A percentile compares a stretch with the other conserved stretches of the same genome.
Conservation (phyloP, 2,797 vertebrate species). For the Hydrophis major region DNA sequence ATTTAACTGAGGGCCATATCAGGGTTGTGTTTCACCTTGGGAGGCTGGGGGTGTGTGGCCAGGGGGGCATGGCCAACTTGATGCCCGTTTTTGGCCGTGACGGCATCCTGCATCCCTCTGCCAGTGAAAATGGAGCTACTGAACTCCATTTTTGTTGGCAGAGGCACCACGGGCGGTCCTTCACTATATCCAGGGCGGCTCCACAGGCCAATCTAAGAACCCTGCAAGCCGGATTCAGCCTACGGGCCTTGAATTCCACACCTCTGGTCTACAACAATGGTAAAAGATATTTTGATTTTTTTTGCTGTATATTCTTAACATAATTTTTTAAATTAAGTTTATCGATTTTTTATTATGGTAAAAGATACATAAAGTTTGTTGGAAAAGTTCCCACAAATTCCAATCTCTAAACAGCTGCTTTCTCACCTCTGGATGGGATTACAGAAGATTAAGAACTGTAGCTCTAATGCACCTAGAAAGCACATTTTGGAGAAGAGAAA, state of each 20-base stretch:
- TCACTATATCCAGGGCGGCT: too few species aligned
- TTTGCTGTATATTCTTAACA: neutral
- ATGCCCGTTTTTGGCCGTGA: rapidly evolving
- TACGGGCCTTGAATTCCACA: too few species aligned
- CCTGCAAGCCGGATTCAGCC: too few species aligned
- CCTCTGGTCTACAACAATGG: neutral
- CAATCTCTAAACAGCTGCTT: neutral
- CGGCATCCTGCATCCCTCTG: too few species aligned
- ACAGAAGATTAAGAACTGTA: neutral
- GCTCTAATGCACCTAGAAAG: neutral
- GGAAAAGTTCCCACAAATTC: neutral
- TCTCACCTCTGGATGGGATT: neutral
- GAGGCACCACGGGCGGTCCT: too few species aligned
- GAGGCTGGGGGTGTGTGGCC: too few species aligned
- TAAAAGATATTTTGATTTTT: neutral
- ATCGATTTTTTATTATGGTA: neutral
- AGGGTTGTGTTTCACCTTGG: too few species aligned
- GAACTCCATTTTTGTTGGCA: too few species aligned
- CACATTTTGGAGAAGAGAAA: neutral
- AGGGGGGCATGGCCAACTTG: too few species aligned
- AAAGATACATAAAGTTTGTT: neutral
- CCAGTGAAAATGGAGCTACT: too few species aligned
- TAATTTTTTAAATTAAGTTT: neutral
- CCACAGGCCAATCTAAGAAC: too few species aligned
- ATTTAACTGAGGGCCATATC: too few species aligned